Conservation (phyloP, 2,113 vertebrate species). For the Ornithorhynchus anatinus region DNA sequence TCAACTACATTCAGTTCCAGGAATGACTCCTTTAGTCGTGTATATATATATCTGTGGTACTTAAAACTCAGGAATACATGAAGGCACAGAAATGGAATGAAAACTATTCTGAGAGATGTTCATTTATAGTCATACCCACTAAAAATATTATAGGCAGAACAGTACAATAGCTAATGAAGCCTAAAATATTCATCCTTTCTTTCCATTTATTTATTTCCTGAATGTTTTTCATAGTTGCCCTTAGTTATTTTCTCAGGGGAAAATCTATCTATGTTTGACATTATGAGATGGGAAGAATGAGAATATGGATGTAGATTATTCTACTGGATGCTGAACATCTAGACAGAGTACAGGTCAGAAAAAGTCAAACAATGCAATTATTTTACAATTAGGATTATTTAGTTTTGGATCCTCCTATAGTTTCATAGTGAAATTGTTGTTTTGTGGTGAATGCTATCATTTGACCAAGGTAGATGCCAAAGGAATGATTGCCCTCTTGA, state of each 20-base stretch:
- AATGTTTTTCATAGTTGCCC: background rate
- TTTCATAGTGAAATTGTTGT: conserved; percentile 36
- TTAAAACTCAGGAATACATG: background rate
- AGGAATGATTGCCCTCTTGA: conserved; percentile 50
- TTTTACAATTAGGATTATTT: conserved; percentile 29
- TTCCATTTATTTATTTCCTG: conserved; percentile 3
- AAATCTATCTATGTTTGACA: background rate
- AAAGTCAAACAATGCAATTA: conserved; percentile 10
- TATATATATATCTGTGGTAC: background rate
- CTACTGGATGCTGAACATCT: background rate
- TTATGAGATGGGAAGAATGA: background rate
- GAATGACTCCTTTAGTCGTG: background rate
- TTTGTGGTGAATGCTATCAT: conserved; percentile 46
- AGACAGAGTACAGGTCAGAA: conserved; percentile 10
- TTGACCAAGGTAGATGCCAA: conserved; percentile 38
- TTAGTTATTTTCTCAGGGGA: background rate
- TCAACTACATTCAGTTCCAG: background rate
- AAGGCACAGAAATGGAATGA: too few relatives aligned
- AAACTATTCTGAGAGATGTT: too few relatives aligned
- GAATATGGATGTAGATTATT: background rate
- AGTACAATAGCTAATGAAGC: background rate
- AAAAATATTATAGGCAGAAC: background rate
- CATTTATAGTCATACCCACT: conserved; percentile 1
- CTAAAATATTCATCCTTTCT: background rate
- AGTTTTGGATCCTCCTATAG: background rate